Evolutionary conservation across 2,797 vertebrate species (phyloP), one percentile per base, ranked within the genome.

Genomic region (Apogon hyalosoma): DNA sequence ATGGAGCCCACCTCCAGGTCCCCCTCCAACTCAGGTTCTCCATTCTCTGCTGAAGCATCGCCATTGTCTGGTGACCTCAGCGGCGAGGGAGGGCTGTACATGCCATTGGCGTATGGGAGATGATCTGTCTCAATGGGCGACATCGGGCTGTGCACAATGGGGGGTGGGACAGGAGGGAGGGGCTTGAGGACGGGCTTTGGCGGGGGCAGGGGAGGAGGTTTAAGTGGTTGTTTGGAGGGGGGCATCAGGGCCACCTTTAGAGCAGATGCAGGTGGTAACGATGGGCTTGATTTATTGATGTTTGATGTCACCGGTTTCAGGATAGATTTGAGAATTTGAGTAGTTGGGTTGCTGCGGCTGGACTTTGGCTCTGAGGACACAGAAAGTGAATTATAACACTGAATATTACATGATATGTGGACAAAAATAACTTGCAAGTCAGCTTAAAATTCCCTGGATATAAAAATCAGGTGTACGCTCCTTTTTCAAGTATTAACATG

Each of bases 1-100:
- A 96, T 93, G 0, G 94, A 95, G 6, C 93, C 95, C 28, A 94
- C 89, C 63, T 95, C 95, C 66, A 94, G 64, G 50, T 75, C 75
- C 2, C 51, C 58, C 14, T 73, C 80, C 19, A 0, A 6, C 0
- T 40, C 59, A 7, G 3, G 18, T 36, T 80, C 87, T 12, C 48
- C 58, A 0, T 55, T 59, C 43, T 83, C 80, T 47, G 10, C 59
- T 0, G 45, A 33, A 0, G 36, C 64, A 0, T 73, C 74, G 0
- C 1, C 6, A 0, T 2, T 1, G 2, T 74, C 85, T 0, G 65
- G 69, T 3, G 56, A 60, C 39, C 39, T 54, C 46, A 77, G 49
- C 0, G 79, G 82, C 2, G 89, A 90, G 0, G 78, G 76, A 0
- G 87, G 88, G n/a, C 58, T n/a, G 8, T 79, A 86, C 0, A 42